phyloP scores from a whole-genome alignment of 2,797 vertebrate species.

The Setipinna tenuifilis region DNA sequence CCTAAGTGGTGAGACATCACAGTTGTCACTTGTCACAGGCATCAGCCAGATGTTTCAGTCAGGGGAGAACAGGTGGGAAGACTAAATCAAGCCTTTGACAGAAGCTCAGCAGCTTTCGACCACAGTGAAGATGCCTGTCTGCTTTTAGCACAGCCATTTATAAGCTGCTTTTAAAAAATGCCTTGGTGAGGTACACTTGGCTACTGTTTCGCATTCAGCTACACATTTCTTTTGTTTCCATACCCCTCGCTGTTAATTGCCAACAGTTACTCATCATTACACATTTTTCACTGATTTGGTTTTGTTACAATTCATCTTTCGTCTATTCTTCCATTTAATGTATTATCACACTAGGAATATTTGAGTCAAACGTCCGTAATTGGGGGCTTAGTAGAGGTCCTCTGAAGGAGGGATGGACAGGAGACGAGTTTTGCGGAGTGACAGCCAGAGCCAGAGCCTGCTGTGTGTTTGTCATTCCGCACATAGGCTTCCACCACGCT shows the following conservation, averaged over 20 bases:
- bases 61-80: slow-evolving; percentile 38
- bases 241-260: too few relatives aligned
- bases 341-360: background rate
- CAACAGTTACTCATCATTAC: too few relatives aligned
- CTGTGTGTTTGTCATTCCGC: slow-evolving; percentile 31
- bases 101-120: slow-evolving; percentile 26
- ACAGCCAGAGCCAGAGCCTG: slow-evolving; percentile 7
- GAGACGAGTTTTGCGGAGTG: background rate
- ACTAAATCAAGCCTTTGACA: slow-evolving; percentile 33
- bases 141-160: background rate
- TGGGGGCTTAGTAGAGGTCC: background rate
- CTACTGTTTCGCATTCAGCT: too few relatives aligned
- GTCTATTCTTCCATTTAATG: background rate
- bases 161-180: background rate
- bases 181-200: too few relatives aligned
- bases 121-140: background rate
- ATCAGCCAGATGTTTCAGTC: slow-evolving; percentile 13
- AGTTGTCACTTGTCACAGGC: slow-evolving; percentile 13
- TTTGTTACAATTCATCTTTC: background rate
- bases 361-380: background rate
- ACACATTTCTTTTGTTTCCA: too few relatives aligned
- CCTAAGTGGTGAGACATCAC: slow-evolving; percentile 23
- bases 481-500: background rate
- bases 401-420: background rate
- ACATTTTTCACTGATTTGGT: background rate